phyloP scores from a whole-genome alignment of 53 echinoderm and acorn worm species.

The Echinometra lucunter region DNA sequence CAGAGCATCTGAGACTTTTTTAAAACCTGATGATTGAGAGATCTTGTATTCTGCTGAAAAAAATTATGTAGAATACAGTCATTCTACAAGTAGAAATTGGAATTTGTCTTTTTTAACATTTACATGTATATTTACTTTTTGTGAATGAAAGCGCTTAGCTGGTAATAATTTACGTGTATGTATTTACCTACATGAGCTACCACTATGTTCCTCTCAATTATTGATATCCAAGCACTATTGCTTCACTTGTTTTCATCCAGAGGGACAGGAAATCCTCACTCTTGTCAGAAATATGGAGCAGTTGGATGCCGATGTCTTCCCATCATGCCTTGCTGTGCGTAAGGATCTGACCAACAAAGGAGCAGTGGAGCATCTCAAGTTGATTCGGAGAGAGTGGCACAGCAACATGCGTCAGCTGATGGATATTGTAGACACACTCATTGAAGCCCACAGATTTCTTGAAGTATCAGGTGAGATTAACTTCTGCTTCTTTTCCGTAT shows the following conservation, averaged over 20 bases:
- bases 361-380: conserved; percentile 89
- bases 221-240: too few species aligned
- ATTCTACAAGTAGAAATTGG: too few species aligned
- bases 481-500: not conserved
- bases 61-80: too few species aligned
- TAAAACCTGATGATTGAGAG: too few species aligned
- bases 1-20: too few species aligned
- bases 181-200: too few species aligned
- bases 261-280: conserved; percentile 66
- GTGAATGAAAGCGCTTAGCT: too few species aligned
- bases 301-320: conserved; percentile 91
- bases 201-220: too few species aligned
- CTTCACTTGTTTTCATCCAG: conserved; percentile 24
- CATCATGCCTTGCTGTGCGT: conserved; percentile 93
- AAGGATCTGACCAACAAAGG: conserved; percentile 87
- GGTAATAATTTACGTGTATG: too few species aligned
- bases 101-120: too few species aligned
- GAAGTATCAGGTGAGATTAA: conserved; percentile 84
- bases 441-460: conserved; percentile 81
- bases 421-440: conserved; percentile 75
- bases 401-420: conserved; percentile 80
- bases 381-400: conserved; percentile 90
- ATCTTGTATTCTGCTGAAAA: too few species aligned
- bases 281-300: conserved; percentile 78
- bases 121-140: too few species aligned